Conservation (phyloP, 92 coral and sea anemone genomes). For the Paramuricea clavata region DNA sequence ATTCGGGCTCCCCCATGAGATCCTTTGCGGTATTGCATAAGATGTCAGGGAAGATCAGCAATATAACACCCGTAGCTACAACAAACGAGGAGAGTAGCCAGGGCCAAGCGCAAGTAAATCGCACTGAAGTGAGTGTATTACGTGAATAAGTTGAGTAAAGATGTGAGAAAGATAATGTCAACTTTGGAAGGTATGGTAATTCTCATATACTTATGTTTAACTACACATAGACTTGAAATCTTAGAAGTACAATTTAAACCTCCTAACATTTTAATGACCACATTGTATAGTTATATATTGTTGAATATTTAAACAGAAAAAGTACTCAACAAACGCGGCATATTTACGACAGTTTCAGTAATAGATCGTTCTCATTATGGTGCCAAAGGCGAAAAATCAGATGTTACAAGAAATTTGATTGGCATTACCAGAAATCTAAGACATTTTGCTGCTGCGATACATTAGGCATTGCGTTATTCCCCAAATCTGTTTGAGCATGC, state of each 20-base stretch:
- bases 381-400: not conserved
- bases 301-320: not conserved
- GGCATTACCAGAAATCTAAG: not conserved
- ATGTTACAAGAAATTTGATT: not conserved
- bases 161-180: too few species aligned
- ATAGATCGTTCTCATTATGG: not conserved
- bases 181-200: not conserved
- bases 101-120: too few species aligned
- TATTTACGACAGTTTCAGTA: not conserved
- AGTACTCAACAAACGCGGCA: not conserved
- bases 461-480: not conserved
- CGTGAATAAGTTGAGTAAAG: too few species aligned
- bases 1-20: constrained; percentile 46
- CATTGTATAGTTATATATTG: not conserved
- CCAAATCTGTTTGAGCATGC: not conserved
- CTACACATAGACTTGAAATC: not conserved
- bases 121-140: too few species aligned
- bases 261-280: not conserved
- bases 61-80: not conserved
- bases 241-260: not conserved
- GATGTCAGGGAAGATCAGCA: not conserved
- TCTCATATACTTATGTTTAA: too few species aligned
- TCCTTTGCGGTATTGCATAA: constrained; percentile 15
- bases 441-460: constrained; percentile 8
- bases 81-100: not conserved